Evolutionary conservation across 2,113 vertebrate genomes (phyloP).

Genomic region (Salminus brasiliensis): DNA sequence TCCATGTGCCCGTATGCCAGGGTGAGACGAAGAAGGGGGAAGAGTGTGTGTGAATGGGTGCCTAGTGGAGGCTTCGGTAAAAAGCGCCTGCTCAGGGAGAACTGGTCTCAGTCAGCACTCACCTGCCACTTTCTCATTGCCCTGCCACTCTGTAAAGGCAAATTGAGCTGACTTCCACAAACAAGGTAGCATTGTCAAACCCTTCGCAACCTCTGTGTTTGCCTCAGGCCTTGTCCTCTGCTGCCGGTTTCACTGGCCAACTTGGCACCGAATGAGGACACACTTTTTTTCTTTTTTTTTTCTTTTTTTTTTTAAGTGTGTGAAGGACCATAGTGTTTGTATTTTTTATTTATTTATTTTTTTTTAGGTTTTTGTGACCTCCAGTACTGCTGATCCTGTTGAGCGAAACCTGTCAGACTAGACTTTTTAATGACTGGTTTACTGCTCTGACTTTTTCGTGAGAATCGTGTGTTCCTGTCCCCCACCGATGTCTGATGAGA

Average conservation of each 20-base stretch:
- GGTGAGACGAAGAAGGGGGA: no score
- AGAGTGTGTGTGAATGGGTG: neutral
- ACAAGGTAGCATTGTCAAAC: neutral
- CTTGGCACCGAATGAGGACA: neutral
- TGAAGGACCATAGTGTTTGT: neutral
- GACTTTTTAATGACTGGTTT: neutral
- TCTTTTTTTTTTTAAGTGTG: neutral
- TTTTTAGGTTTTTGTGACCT: neutral
- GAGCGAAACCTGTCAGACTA: neutral
- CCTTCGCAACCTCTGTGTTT: neutral
- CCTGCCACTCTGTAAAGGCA: neutral
- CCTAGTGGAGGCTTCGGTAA: neutral
- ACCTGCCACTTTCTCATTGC: constrained; percentile 11
- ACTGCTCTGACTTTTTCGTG: neutral
- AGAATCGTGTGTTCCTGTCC: neutral
- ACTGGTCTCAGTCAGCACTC: constrained; percentile 14
- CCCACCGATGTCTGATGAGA: neutral
- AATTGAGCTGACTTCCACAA: neutral
- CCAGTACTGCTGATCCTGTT: neutral
- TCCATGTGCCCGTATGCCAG: neutral
- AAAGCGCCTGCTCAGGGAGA: neutral
- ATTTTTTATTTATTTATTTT: neutral
- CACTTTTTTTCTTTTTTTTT: no score
- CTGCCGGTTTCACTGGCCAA: neutral
- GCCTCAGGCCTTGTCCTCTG: neutral